Base-by-base conservation (phyloP, 1,140 invertebrate species). In the Dendrolimus kikuchii region DNA sequence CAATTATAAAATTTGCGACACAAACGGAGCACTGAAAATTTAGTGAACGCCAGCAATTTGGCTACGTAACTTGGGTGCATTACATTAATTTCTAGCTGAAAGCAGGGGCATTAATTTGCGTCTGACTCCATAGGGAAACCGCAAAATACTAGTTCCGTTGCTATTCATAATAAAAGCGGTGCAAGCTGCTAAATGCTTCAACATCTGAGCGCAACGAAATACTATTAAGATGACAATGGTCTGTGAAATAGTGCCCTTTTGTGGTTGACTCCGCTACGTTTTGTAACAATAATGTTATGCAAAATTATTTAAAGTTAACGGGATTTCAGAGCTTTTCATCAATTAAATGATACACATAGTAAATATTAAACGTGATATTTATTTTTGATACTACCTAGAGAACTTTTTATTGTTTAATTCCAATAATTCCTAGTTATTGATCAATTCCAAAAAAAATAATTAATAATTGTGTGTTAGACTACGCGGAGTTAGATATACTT, bases 71-170 rank as follows among this genome's bases (percentile, higher is more conserved):
- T 68, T 80, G 68, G 79, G 81, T 85, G 78, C 78, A 82, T 85
- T 82, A 81, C 81, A 85, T 85, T 85, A 82, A 85, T 82, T 81
- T 79, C 69, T 66, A 81, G 79, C 78, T 81, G 79, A 82, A 81
- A 82, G 77, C 81, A 68, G 61, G 68, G 74, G 69, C 77, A 85
- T 85, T 85, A 85, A 82, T 85, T 85, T 81, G 81, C 68, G 81
- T 80, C 78, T 74, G 71, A 74, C 68, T 80, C 73, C 64, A 67
- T 63, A 68, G 77, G 73, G 75, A 81, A 80, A 76, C 81, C 81
- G 57, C 79, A 85, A 82, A 85, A 82, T 81, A 81, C 77, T 81
- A 81, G 81, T 79, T 75, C 81, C 77, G 74, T 74, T 77, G 77
- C 74, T 81, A 85, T 85, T 83, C 77, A 83, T 82, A 83, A 82